Base-by-base conservation (phyloP, 2,113 vertebrate genomes). In the Eira barbara region DNA sequence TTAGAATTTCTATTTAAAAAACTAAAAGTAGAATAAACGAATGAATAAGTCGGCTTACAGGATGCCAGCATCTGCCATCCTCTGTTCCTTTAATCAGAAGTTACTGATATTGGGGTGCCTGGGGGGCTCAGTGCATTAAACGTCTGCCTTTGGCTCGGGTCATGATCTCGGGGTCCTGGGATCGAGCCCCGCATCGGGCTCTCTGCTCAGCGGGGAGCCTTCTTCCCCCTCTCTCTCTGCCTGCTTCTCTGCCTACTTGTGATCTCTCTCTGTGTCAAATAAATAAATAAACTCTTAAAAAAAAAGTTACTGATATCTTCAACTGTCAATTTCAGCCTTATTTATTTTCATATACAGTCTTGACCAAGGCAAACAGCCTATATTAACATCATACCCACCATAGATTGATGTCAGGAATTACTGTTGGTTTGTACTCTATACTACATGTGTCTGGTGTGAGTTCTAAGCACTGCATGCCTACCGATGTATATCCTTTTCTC, bases 1-100 rank as follows among this genome's bases (percentile, higher is more conserved):
- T 49, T 78, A 82, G 31, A 82, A 86, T 91, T 93, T 89, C 63
- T 83, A 34, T 76, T 93, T 89, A 55, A 67, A 88, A 88, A 82
- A 4, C 11, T 88, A 69, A 59, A 95, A 81, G 27, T 17, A 85
- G 18, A 67, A 31, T 73, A 65, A 6, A 36, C 57, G 82, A 92
- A 42, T 73, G 57, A 78, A 83, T 90, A 81, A 13, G 11, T 20
- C 39, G 36, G 11, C 39, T 20, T 78, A 65, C 36, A 74, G 15
- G 34, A 73, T 86, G 47, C 42, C 57, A 55, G 7, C 45, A 86
- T 52, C 39, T 86, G 17, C 55, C 25, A 59, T 80, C 17, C 42
- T 14, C 34, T 73, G 7, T n/a, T 29, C 10, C 29, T 81, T 93
- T 36, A 13, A 27, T 23, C 5, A 94, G 78, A 92, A 78, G 45